A percentile compares a stretch with the other conserved stretches of the same genome.
phyloP scores from a whole-genome alignment of 1,140 invertebrate species.

The Drosophila jambulina region DNA sequence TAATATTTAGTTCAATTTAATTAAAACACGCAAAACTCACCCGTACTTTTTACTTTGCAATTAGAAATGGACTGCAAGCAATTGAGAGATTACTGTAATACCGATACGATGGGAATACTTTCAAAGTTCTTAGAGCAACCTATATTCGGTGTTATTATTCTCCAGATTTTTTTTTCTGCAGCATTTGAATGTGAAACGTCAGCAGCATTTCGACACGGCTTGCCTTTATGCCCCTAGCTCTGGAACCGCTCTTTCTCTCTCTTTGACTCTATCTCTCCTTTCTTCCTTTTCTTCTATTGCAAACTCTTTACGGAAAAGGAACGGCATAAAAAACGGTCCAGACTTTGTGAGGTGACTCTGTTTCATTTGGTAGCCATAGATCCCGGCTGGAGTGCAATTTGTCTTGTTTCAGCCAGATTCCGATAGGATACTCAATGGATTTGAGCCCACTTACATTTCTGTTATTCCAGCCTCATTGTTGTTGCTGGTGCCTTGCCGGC shows the following conservation, averaged over 20 bases:
- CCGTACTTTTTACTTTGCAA: not conserved
- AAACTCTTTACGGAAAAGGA: slow-evolving; percentile 50
- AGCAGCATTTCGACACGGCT: slow-evolving; percentile 69
- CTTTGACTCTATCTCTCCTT: slow-evolving; percentile 23
- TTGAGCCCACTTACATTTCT: slow-evolving; percentile 76
- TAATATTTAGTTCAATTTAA: not conserved
- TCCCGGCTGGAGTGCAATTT: slow-evolving; percentile 81
- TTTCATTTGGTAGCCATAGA: slow-evolving; percentile 77
- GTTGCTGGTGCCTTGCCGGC: slow-evolving; percentile 40
- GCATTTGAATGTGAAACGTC: slow-evolving; percentile 83
- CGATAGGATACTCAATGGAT: slow-evolving; percentile 68
- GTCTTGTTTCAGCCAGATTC: slow-evolving; percentile 73
- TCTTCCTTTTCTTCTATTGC: not conserved
- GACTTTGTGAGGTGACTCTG: slow-evolving; percentile 46
- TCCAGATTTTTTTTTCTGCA: slow-evolving; percentile 31
- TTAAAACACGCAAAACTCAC: not conserved
- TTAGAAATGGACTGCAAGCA: not conserved
- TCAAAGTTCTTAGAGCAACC: not conserved
- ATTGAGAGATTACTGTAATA: not conserved
- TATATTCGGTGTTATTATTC: slow-evolving; percentile 17
- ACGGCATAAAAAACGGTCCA: slow-evolving; percentile 20
- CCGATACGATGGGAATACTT: not conserved
- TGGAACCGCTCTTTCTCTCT: slow-evolving; percentile 8
- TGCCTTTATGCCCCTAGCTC: slow-evolving; percentile 55
- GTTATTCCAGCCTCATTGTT: slow-evolving; percentile 47